These are phyloP conservation scores for Lycocorax pyrrhopterus DNA, from an alignment of 2,113 vertebrate species.

Conservation along the genomic window DNA sequence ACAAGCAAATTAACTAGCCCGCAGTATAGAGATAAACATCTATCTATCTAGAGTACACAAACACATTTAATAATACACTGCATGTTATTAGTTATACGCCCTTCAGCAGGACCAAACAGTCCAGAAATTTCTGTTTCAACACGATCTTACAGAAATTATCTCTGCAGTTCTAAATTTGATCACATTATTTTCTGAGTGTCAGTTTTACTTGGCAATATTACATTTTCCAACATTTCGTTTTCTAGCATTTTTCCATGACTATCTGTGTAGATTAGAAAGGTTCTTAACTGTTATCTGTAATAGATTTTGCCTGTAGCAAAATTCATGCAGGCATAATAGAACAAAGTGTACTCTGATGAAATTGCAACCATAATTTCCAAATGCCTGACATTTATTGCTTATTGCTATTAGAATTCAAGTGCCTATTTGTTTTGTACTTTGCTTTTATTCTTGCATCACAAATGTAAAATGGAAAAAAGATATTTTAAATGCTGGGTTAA, in stretches of 20 bases:
- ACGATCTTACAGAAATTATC: constrained; percentile 68
- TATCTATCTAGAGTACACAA: constrained; percentile 50
- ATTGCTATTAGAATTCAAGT: constrained; percentile 87
- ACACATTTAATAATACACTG: constrained; percentile 16
- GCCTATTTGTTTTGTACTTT: constrained; percentile 85
- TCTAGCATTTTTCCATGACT: constrained; percentile 73
- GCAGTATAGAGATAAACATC: constrained; percentile 69
- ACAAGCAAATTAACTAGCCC: constrained; percentile 33
- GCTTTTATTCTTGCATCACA: constrained; percentile 83
- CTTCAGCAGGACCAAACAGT: constrained; percentile 58
- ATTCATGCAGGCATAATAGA: constrained; percentile 85
- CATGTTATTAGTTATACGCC: constrained; percentile 23
- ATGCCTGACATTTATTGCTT: constrained; percentile 87
- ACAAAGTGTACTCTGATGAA: constrained; percentile 84
- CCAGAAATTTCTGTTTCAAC: constrained; percentile 30
- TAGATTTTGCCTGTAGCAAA: constrained; percentile 86
- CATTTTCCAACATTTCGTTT: constrained; percentile 76
- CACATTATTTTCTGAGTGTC: constrained; percentile 72
- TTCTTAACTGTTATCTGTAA: constrained; percentile 86
- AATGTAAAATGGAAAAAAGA: constrained; percentile 81
- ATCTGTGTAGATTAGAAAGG: constrained; percentile 84
- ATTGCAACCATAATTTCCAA: constrained; percentile 87
- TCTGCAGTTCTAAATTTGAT: constrained; percentile 62
- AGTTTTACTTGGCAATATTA: constrained; percentile 73
- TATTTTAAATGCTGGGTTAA: constrained; percentile 83